These are phyloP conservation scores for Podarcis siculus DNA, from an alignment of 2,797 vertebrate species.

Conservation along the genomic window DNA sequence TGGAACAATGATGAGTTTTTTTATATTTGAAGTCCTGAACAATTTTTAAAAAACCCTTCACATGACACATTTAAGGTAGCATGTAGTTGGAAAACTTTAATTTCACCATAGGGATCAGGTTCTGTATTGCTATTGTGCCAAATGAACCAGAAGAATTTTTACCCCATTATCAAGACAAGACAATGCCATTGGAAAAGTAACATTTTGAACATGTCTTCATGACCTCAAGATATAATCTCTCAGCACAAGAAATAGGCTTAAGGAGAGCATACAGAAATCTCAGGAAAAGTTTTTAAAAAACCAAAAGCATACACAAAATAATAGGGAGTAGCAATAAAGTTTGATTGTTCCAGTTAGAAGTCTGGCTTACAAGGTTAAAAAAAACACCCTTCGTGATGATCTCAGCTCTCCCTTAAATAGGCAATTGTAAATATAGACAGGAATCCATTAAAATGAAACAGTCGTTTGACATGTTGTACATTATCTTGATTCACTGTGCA, in stretches of 20 bases:
- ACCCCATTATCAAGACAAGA: neutral
- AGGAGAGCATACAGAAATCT: constrained; percentile 11
- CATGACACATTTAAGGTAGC: too few species aligned
- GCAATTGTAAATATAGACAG: constrained; percentile 9
- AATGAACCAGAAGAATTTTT: neutral
- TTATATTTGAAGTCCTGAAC: neutral
- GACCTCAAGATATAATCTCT: neutral
- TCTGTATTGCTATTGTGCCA: neutral
- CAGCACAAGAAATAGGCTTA: constrained; percentile 29
- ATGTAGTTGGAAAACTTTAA: too few species aligned
- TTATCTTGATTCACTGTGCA: constrained; percentile 67
- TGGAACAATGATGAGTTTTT: neutral
- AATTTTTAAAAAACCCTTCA: too few species aligned
- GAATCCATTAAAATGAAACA: constrained; percentile 37
- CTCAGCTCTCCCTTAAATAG: constrained; percentile 25
- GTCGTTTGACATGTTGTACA: constrained; percentile 28
- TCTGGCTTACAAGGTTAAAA: neutral
- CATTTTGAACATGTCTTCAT: neutral
- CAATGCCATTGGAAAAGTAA: neutral
- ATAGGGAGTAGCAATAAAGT: constrained; percentile 56
- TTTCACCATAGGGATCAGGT: neutral
- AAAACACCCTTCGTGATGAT: constrained; percentile 6
- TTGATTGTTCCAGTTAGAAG: constrained; percentile 59
- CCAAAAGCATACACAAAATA: constrained; percentile 34
- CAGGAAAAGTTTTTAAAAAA: neutral